Base-by-base conservation (phyloP, 2,113 vertebrate species). In the Mustela lutreola region DNA sequence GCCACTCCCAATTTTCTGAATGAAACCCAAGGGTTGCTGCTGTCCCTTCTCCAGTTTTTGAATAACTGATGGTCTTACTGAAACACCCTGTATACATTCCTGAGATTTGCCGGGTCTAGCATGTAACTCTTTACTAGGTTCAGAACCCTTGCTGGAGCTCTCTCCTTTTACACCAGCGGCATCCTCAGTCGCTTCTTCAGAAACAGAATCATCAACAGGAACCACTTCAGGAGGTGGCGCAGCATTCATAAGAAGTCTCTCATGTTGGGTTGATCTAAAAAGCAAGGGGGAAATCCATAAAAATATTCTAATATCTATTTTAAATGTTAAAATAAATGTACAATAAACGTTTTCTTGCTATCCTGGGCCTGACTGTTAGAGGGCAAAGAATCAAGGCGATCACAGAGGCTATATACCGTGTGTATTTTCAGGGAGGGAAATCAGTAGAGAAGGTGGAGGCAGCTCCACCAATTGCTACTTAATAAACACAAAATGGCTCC, bases 191-290 rank as follows among this genome's bases (percentile, higher is more conserved):
- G 98, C 98, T 53, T 99, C 98, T 82, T 99, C 98, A 8, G 98
- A 98, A 67, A 97, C 89, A 60, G 89, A 67, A 39, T 97, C 93
- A 82, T 99, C 98, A 80, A 98, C 97, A 3, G 98, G 95, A 70
- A 98, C 97, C 91, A 98, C 98, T 75, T 98, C 99, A 28, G 99
- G 98, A 89, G 98, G 21, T 10, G 97, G 98, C 14, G 94, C 98
- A 80, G 97, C 31, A 71, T 97, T 80, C 0, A 98, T 81, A 39
- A 97, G 97, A 14, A 99, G 99, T 10, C 99, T 99, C 97, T 99
- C 99, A 62, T 99, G 98, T 65, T 99, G 99, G 22, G 98, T 97
- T 53, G 99, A 99, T 96, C 99, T 99, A 60, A n/a, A 89, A 97
- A 9, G 1, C 11, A 79, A 11, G 31, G 71, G 89, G 91, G 33